Percentiles rank a stretch among this genome's conserved stretches.
phyloP scores from a whole-genome alignment of 2,113 vertebrate genomes.

The Prietella phreatophila region DNA sequence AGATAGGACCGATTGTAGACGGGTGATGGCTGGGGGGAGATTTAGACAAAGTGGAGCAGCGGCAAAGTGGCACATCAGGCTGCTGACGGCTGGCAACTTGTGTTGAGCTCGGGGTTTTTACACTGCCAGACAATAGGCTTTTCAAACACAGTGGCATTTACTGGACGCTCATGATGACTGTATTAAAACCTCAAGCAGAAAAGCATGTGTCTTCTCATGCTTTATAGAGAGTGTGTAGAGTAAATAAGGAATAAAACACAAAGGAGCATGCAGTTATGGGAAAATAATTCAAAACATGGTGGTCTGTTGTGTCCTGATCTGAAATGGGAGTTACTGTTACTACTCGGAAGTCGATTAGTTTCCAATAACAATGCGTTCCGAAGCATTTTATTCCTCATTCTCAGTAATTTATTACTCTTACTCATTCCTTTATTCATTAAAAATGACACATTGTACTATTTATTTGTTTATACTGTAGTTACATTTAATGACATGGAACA shows the following conservation, averaged over 20 bases:
- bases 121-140: conserved; percentile 13
- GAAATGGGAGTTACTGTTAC: not conserved
- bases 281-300: not conserved
- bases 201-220: not conserved
- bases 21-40: conserved; percentile 54
- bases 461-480: not conserved
- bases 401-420: no score
- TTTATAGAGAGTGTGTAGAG: not conserved
- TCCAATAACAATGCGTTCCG: no score
- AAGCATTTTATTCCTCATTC: no score
- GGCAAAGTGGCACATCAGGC: conserved; percentile 48
- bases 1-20: conserved; percentile 63
- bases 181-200: not conserved
- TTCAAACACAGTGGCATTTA: conserved; percentile 11
- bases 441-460: not conserved
- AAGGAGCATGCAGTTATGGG: not conserved
- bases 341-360: not conserved
- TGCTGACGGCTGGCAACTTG: conserved; percentile 34
- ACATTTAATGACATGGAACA: not conserved
- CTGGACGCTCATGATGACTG: not conserved
- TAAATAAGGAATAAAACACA: not conserved
- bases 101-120: conserved; percentile 2
- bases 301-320: not conserved
- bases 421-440: not conserved
- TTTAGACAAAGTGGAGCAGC: conserved; percentile 45